Conservation (phyloP, 2,113 vertebrate genomes). For the Pteruthius melanotis region DNA sequence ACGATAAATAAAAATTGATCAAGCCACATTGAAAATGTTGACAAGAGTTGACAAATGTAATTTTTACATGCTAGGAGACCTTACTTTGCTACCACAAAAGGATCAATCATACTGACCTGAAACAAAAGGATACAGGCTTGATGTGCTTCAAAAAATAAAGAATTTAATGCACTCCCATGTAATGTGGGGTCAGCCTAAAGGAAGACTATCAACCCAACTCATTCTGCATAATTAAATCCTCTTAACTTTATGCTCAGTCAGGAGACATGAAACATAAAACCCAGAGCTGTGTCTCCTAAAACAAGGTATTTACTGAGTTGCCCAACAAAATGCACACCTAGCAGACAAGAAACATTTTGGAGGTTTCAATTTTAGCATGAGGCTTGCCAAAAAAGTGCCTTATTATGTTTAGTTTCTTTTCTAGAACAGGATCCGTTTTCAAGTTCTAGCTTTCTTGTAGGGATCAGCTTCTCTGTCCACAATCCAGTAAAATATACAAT, state of each 20-base stretch:
- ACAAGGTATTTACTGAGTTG: neutral
- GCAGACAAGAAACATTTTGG: neutral
- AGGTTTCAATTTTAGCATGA: neutral
- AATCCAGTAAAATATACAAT: neutral
- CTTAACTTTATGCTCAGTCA: neutral
- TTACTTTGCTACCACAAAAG: slow-evolving; percentile 16
- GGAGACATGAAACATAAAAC: neutral
- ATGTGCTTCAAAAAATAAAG: neutral
- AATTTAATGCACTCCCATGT: neutral
- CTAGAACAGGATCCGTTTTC: neutral
- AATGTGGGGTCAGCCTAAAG: neutral
- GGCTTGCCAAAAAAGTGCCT: neutral
- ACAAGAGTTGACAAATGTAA: neutral
- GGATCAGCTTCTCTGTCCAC: neutral
- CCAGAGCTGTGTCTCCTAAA: neutral
- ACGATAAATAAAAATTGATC: neutral
- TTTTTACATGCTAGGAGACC: neutral
- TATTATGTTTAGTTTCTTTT: neutral
- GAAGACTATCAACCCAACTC: neutral
- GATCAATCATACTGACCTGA: neutral
- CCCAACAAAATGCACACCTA: neutral
- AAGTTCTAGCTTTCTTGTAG: neutral
- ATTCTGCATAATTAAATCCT: neutral
- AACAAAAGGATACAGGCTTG: neutral
- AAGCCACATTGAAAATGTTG: neutral